A percentile compares a stretch with the other conserved stretches of the same genome.
Evolutionary conservation across 2,888 invertebrate species (phyloP).

Genomic region (Odontothrips loti): DNA sequence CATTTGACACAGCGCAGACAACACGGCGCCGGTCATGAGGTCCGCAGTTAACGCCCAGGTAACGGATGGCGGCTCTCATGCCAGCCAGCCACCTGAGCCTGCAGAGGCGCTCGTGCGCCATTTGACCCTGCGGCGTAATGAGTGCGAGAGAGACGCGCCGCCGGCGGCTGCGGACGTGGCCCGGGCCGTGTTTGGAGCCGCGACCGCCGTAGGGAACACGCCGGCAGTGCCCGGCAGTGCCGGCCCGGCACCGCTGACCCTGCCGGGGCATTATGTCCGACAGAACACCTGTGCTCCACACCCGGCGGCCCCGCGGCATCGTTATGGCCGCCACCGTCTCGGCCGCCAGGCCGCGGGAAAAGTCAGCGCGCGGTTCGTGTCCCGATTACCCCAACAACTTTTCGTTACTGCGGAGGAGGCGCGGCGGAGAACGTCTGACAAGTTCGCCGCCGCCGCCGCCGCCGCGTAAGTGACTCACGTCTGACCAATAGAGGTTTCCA

Average conservation of each 20-base stretch:
- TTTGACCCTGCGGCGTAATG: not conserved
- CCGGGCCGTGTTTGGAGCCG: no score
- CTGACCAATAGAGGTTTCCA: no score
- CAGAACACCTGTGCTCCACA: slow-evolving; percentile 1
- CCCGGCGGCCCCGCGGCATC: not conserved
- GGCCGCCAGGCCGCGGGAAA: not conserved
- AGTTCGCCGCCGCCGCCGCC: no score
- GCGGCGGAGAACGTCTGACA: no score
- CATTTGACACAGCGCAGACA: no score
- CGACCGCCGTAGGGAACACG: no score
- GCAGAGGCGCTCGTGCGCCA: not conserved
- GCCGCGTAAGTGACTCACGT: no score
- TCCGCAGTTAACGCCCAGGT: not conserved
- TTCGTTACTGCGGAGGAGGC: not conserved
- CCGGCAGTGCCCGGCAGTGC: not conserved
- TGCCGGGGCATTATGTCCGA: not conserved
- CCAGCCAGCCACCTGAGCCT: not conserved
- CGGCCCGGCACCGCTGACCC: not conserved
- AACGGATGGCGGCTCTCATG: slow-evolving; percentile 2
- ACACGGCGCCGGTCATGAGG: not conserved
- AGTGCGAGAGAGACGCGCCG: no score
- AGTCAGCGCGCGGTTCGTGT: not conserved
- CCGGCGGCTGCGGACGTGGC: no score
- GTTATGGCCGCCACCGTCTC: not conserved
- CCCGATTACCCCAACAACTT: not conserved